These are phyloP conservation scores for Tachyglossus aculeatus DNA, from an alignment of 2,797 vertebrate species.

Conservation along the genomic window DNA sequence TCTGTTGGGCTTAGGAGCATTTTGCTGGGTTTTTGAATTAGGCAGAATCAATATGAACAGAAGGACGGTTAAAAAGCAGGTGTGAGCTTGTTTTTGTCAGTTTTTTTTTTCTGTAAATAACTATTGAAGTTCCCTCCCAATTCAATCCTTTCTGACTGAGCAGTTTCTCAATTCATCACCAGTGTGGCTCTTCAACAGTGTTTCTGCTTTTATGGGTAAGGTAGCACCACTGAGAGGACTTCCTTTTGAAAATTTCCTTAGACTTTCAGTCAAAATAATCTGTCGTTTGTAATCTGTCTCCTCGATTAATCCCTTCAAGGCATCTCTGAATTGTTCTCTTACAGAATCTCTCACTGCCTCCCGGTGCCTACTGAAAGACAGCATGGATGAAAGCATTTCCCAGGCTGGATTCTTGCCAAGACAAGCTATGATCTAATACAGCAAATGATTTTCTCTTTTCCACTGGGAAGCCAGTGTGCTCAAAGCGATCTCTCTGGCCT, in stretches of 20 bases:
- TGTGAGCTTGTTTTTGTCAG: constrained; percentile 33
- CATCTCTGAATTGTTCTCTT: constrained; percentile 9
- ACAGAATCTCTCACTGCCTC: constrained; percentile 2
- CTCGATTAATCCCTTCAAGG: constrained; percentile 42
- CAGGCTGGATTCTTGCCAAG: constrained; percentile 61
- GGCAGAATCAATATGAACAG: constrained; percentile 64
- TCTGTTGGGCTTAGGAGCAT: constrained; percentile 52
- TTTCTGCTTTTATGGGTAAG: constrained; percentile 24
- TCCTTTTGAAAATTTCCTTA: constrained; percentile 25
- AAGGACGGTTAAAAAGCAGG: constrained; percentile 23
- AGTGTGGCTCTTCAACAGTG: constrained; percentile 19
- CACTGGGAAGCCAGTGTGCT: constrained; percentile 32
- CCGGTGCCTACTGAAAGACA: constrained; percentile 7
- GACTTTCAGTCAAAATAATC: constrained; percentile 32
- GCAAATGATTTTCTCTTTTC: constrained; percentile 65
- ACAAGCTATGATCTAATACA: constrained; percentile 62
- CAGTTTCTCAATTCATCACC: constrained; percentile 42
- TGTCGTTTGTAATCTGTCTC: constrained; percentile 35
- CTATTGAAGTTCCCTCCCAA: constrained; percentile 12
- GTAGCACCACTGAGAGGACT: constrained; percentile 35
- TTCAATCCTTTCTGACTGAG: constrained; percentile 22
- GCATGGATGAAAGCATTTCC: constrained; percentile 49
- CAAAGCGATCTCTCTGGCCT: constrained; percentile 41
- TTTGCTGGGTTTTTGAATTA: constrained; percentile 65
- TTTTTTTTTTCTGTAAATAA: constrained; percentile 5